Evolutionary conservation across 2,888 invertebrate species (phyloP), one percentile per base, ranked within the genome.

Genomic region (Labia minor): DNA sequence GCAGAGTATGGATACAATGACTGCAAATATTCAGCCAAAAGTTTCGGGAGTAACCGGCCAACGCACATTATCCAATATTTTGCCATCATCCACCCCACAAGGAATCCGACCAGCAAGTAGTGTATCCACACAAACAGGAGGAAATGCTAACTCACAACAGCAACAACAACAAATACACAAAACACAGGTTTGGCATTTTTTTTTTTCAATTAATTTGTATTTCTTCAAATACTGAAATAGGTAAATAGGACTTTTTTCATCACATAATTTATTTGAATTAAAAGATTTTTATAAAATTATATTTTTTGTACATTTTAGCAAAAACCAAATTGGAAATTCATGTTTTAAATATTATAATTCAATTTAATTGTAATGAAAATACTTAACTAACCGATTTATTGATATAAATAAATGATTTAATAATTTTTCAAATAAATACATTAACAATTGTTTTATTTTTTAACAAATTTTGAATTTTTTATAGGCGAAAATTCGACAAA

Each of bases 111-210:
- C 92, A 0, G 89, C 81, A 2, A 87, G 90, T 72, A 90, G 90
- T 0, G 92, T 92, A 11, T 91, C 92, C 4, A 92, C 92, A 0
- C 92, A 92, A 77, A 92, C 92, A 0, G 77, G 77, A 18, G 68
- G 67, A 18, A 68, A 69, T 76, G 77, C 65, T 77, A 77, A 77
- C 33, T 75, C 78, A 73, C 11, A 68, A 66, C 64, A 66, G 64
- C 63, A 62, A 63, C 65, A 65, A 33, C 64, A 64, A 19, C 72
- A 72, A 66, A 70, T 70, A 20, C 73, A 72, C 65, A 72, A 73
- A 66, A 68, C 70, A 11, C 72, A 72, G 72, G 73, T 72, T 66
- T 49, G 64, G n/a, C n/a, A n/a, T n/a, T n/a, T 14, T 21, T 33
- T 65, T 19, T 63, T 10, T 20, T 19, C 21, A 63, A 20, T 3